Percentiles rank a stretch among this genome's conserved stretches.
Conservation (phyloP, 2,113 vertebrate genomes). For the Pedetes capensis region DNA sequence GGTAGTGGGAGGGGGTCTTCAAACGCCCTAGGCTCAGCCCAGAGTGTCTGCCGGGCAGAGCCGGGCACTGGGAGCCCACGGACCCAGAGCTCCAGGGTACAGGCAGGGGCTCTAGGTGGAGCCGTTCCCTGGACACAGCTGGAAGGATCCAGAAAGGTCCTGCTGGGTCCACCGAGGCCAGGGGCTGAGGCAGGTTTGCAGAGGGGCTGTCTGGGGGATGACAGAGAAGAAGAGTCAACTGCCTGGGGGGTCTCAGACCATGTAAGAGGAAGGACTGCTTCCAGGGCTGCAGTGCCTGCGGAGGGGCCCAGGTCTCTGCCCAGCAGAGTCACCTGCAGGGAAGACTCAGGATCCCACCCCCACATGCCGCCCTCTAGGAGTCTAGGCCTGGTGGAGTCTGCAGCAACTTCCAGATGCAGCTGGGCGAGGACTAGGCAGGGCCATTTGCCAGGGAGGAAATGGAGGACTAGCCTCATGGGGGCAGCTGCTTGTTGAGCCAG, state of each 20-base stretch:
- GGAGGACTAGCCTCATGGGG: neutral
- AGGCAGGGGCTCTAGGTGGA: too few species aligned
- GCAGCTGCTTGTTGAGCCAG: neutral
- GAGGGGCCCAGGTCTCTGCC: neutral
- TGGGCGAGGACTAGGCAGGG: neutral
- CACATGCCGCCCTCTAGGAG: fast-evolving
- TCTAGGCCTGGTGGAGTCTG: neutral
- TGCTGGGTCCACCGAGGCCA: neutral
- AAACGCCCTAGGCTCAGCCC: neutral
- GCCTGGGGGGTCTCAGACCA: neutral
- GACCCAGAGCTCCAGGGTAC: neutral
- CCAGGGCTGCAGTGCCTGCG: neutral
- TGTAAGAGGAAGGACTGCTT: neutral
- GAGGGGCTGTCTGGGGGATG: neutral
- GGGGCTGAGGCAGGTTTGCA: neutral
- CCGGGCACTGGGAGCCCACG: neutral
- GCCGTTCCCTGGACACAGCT: neutral
- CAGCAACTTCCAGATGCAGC: neutral
- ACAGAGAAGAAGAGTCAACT: neutral
- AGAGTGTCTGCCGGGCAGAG: neutral
- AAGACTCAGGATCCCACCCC: fast-evolving
- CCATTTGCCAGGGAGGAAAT: neutral
- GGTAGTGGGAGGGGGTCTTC: neutral
- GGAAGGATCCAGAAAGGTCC: neutral
- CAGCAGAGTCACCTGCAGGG: neutral